Evolutionary conservation across 2,113 vertebrate species (phyloP).

Genomic region (Labeo rohita): DNA sequence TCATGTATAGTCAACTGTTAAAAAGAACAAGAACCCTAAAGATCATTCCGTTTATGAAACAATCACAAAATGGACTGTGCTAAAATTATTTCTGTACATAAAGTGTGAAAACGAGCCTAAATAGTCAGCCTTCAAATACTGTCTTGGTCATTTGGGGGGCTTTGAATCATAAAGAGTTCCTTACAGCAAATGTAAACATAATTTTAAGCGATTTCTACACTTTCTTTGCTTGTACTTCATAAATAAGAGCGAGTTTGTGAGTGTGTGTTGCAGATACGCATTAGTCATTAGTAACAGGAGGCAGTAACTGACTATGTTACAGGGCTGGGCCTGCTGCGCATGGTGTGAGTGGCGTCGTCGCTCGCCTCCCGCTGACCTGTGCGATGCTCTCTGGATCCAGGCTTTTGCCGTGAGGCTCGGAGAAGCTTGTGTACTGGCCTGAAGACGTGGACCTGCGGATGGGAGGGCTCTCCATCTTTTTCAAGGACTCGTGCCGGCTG

Average conservation of each 20-base stretch:
- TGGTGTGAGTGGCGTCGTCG: conserved; percentile 69
- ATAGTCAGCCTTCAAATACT: background rate
- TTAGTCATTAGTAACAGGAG: conserved; percentile 72
- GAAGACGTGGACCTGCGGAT: conserved; percentile 96
- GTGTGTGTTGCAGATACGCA: conserved; percentile 18
- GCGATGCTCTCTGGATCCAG: conserved; percentile 97
- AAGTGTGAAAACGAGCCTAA: background rate
- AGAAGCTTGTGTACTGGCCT: conserved; percentile 90
- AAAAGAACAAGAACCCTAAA: background rate
- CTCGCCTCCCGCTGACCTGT: conserved; percentile 87
- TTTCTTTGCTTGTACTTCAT: background rate
- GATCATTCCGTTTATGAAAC: background rate
- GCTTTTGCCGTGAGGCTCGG: conserved; percentile 86
- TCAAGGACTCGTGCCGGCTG: conserved; percentile 91
- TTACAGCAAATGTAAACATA: background rate
- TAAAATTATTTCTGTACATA: background rate
- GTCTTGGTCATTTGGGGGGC: background rate
- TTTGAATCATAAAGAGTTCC: background rate
- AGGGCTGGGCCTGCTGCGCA: conserved; percentile 73
- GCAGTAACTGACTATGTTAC: conserved; percentile 77
- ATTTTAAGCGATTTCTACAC: background rate
- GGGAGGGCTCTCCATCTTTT: conserved; percentile 94
- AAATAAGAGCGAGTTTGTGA: background rate
- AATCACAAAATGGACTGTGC: background rate
- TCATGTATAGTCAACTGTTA: background rate